Evolutionary conservation across 2,797 vertebrate species (phyloP).

Genomic region (Acrossocheilus fasciatus): DNA sequence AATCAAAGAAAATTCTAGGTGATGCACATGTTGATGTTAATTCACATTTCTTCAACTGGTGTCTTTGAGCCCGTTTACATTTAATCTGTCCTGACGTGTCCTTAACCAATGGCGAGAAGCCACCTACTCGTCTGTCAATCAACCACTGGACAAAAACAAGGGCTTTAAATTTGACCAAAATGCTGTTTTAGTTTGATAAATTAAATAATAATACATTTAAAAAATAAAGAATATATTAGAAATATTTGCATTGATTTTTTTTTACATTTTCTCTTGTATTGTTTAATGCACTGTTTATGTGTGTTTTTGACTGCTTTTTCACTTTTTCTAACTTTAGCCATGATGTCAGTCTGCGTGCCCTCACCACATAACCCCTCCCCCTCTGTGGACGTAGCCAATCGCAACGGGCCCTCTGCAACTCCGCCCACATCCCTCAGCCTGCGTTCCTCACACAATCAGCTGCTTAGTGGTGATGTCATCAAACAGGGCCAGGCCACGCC

Average conservation of each 20-base stretch:
- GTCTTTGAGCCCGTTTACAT: not conserved
- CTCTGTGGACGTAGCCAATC: constrained; percentile 88
- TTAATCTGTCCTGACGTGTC: not conserved
- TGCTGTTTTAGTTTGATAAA: not conserved
- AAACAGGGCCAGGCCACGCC: constrained; percentile 89
- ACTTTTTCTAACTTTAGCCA: constrained; percentile 63
- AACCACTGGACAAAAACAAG: constrained; percentile 8
- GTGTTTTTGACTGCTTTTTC: not conserved
- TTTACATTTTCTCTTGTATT: not conserved
- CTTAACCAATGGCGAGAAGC: not conserved
- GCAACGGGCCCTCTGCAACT: constrained; percentile 84
- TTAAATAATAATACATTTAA: not conserved
- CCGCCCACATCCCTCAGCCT: constrained; percentile 93
- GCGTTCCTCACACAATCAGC: constrained; percentile 94
- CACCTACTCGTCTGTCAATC: not conserved
- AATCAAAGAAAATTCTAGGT: not conserved
- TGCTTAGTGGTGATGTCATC: constrained; percentile 88
- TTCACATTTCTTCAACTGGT: not conserved
- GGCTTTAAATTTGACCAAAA: not conserved
- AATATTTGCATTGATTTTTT: not conserved
- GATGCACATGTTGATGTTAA: not conserved
- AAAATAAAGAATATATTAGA: not conserved
- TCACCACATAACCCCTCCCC: constrained; percentile 71
- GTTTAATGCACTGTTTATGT: not conserved
- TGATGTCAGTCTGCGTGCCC: constrained; percentile 87